Percentiles rank a stretch among this genome's conserved stretches.
Conservation (phyloP, 2,797 vertebrate genomes). For the Pseudomugil gertrudae region DNA sequence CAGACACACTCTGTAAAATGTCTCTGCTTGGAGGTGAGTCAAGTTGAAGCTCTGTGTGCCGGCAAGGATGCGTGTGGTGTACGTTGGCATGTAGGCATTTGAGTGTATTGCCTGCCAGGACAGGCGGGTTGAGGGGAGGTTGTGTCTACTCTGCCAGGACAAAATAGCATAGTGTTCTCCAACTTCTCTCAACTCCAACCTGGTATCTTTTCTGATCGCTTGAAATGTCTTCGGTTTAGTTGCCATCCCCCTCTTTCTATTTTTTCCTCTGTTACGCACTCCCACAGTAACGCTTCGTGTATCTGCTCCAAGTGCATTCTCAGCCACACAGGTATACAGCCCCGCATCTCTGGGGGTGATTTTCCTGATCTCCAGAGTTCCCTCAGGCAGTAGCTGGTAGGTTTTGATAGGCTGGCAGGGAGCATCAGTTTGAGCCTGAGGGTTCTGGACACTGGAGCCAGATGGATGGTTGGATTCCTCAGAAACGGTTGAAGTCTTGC, state of each 20-base stretch:
- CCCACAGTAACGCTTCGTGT: conserved; percentile 86
- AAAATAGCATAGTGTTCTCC: conserved; percentile 86
- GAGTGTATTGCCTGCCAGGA: conserved; percentile 86
- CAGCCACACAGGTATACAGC: conserved; percentile 95
- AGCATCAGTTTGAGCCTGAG: conserved; percentile 20
- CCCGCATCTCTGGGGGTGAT: conserved; percentile 85
- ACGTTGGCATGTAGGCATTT: conserved; percentile 62
- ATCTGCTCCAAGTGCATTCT: conserved; percentile 93
- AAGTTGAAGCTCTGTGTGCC: conserved; percentile 92
- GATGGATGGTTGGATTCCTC: conserved; percentile 40
- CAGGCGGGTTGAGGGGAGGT: conserved; percentile 88
- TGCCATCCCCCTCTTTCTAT: conserved; percentile 41
- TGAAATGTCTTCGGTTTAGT: conserved; percentile 41
- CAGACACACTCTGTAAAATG: conserved; percentile 91
- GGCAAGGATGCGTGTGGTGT: conserved; percentile 86
- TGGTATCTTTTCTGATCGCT: conserved; percentile 31
- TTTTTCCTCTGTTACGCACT: conserved; percentile 73
- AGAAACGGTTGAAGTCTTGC: conserved; percentile 37
- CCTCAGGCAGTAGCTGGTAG: conserved; percentile 87
- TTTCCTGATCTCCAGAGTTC: conserved; percentile 89
- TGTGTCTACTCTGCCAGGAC: conserved; percentile 87
- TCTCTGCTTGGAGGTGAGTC: conserved; percentile 89
- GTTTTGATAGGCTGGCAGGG: conserved; percentile 54
- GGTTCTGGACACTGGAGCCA: conserved; percentile 8
- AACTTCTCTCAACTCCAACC: conserved; percentile 79